Conservation (phyloP, 2,113 vertebrate species). For the Perca schrenkii region DNA sequence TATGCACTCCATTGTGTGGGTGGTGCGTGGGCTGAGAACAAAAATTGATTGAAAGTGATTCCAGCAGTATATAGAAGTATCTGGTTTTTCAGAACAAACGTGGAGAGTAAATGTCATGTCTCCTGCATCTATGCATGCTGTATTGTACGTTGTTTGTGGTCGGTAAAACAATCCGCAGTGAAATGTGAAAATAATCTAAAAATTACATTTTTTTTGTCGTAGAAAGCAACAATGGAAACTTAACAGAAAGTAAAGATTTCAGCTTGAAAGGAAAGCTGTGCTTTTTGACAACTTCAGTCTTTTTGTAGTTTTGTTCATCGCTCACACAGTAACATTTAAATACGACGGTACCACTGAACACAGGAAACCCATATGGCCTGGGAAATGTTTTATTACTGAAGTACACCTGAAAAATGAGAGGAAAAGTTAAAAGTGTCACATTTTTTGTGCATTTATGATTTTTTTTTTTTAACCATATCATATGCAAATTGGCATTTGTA, state of each 20-base stretch:
- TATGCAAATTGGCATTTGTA: neutral
- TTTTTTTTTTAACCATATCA: neutral
- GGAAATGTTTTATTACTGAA: neutral
- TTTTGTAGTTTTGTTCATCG: neutral
- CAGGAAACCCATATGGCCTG: neutral
- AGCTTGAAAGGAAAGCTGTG: neutral
- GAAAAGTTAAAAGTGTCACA: neutral
- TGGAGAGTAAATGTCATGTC: conserved; percentile 18
- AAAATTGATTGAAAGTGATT: conserved; percentile 20
- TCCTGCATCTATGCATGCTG: neutral
- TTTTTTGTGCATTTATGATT: no score
- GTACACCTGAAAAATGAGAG: neutral
- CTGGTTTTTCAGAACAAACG: conserved; percentile 16
- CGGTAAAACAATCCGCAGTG: neutral
- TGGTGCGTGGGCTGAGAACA: conserved; percentile 43
- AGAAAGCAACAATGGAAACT: neutral
- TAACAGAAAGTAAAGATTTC: neutral
- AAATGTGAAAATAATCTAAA: neutral
- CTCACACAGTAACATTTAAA: neutral
- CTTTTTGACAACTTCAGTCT: neutral
- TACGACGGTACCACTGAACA: neutral
- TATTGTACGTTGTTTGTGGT: neutral
- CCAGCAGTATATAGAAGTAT: conserved; percentile 1
- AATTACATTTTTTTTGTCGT: neutral
- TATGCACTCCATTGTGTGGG: conserved; percentile 52